Evolutionary conservation across 1,140 invertebrate genomes (phyloP).

Genomic region (Philotrypesis tridentata): DNA sequence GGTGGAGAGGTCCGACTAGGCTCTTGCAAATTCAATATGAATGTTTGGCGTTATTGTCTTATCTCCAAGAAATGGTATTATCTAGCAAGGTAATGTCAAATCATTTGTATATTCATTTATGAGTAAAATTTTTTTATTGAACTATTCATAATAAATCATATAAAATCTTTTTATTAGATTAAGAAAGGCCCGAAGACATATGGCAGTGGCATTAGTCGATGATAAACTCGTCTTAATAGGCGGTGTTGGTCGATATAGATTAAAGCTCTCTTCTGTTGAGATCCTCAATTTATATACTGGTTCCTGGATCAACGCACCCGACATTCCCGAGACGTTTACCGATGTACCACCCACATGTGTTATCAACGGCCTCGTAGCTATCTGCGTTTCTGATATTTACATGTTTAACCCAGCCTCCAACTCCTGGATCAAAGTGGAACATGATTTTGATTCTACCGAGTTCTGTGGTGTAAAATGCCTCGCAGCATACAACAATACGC

Average conservation of each 20-base stretch:
- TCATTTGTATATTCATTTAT: neutral
- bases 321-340: slow-evolving; percentile 55
- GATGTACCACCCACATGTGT: slow-evolving; percentile 54
- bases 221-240: slow-evolving; percentile 56
- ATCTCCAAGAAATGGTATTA: slow-evolving; percentile 56
- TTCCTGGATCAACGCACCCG: slow-evolving; percentile 48
- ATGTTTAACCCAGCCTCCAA: slow-evolving; percentile 49
- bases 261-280: slow-evolving; percentile 51
- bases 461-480: slow-evolving; percentile 43
- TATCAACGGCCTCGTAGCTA: slow-evolving; percentile 47
- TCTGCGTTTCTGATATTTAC: slow-evolving; percentile 49
- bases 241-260: slow-evolving; percentile 52
- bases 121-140: neutral
- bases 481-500: slow-evolving; percentile 34
- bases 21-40: slow-evolving; percentile 53
- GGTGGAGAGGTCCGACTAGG: slow-evolving; percentile 55
- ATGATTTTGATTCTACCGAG: slow-evolving; percentile 41
- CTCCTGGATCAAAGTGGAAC: slow-evolving; percentile 41
- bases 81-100: slow-evolving; percentile 46
- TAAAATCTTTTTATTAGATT: slow-evolving; percentile 39
- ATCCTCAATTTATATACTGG: slow-evolving; percentile 50
- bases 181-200: slow-evolving; percentile 52
- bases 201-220: slow-evolving; percentile 53
- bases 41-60: slow-evolving; percentile 56
- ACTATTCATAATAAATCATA: neutral